A percentile compares a stretch with the other conserved stretches of the same genome.
Evolutionary conservation across 2,888 invertebrate species (phyloP).

Genomic region (Notodonta ziczac): DNA sequence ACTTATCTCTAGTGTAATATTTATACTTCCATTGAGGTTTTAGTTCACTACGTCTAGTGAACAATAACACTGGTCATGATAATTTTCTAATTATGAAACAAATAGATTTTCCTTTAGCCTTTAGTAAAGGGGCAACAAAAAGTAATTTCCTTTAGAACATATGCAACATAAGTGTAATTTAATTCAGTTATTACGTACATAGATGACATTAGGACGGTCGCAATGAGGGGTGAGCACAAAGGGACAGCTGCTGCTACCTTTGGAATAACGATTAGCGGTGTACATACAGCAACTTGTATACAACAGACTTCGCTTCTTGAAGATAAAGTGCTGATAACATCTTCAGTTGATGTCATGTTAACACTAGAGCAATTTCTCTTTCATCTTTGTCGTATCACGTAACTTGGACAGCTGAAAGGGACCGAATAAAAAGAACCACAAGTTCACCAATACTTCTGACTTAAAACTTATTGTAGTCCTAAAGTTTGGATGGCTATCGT

Average conservation of each 20-base stretch:
- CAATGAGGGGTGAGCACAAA: conserved; percentile 48
- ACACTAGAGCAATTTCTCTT: too few relatives aligned
- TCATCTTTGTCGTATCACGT: too few relatives aligned
- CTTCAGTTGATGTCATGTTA: too few relatives aligned
- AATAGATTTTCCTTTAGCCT: background rate
- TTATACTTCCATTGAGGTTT: too few relatives aligned
- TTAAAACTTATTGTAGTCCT: too few relatives aligned
- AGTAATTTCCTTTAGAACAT: background rate
- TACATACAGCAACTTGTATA: conserved; percentile 41
- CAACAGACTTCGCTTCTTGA: conserved; percentile 3
- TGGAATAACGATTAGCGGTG: conserved; percentile 58
- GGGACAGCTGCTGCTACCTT: conserved; percentile 61
- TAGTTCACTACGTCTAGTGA: too few relatives aligned
- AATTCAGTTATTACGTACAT: conserved; percentile 36
- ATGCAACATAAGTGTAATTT: conserved; percentile 22
- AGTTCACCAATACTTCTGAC: too few relatives aligned
- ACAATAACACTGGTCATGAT: too few relatives aligned
- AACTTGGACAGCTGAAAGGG: too few relatives aligned
- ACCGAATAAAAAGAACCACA: too few relatives aligned
- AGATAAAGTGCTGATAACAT: background rate
- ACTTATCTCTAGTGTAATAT: too few relatives aligned
- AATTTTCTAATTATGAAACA: background rate
- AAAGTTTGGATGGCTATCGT: too few relatives aligned
- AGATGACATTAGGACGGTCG: conserved; percentile 41
- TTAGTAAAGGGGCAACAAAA: background rate